Evolutionary conservation across 2,113 vertebrate genomes (phyloP).

Genomic region (Thermophis baileyi): DNA sequence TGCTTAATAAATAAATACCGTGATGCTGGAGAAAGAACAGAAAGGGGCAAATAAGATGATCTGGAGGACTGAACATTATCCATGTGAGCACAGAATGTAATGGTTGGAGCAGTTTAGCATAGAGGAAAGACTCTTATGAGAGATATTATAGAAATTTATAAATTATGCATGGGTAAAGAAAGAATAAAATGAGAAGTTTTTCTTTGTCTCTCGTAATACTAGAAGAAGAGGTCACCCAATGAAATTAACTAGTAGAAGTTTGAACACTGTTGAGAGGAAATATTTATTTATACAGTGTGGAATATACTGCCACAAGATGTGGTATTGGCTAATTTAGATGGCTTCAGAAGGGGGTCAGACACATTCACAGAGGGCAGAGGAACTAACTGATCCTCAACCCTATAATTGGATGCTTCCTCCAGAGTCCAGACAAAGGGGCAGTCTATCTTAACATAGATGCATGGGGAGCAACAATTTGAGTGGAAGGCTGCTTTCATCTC

Average conservation of each 20-base stretch:
- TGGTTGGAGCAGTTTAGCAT: not conserved
- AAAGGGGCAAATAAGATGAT: not conserved
- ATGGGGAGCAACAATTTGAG: not conserved
- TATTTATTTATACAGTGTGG: not conserved
- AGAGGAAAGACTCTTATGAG: not conserved
- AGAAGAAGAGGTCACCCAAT: not conserved
- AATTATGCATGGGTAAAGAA: not conserved
- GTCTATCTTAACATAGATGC: not conserved
- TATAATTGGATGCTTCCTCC: not conserved
- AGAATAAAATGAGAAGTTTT: not conserved
- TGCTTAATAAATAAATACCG: not conserved
- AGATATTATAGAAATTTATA: not conserved
- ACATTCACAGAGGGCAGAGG: not conserved
- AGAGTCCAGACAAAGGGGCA: not conserved
- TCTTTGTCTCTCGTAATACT: not conserved
- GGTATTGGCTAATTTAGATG: not conserved
- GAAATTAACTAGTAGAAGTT: not conserved
- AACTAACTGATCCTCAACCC: not conserved
- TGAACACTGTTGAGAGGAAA: not conserved
- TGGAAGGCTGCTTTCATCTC: not conserved
- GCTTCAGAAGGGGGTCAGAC: not conserved
- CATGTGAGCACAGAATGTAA: not conserved
- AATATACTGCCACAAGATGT: not conserved
- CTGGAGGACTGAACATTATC: not conserved
- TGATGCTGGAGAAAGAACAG: not conserved